A percentile compares a stretch with the other conserved stretches of the same genome.
These are phyloP conservation scores for Candidula unifasciata DNA, from an alignment of 2,888 invertebrate genomes.

Conservation along the genomic window DNA sequence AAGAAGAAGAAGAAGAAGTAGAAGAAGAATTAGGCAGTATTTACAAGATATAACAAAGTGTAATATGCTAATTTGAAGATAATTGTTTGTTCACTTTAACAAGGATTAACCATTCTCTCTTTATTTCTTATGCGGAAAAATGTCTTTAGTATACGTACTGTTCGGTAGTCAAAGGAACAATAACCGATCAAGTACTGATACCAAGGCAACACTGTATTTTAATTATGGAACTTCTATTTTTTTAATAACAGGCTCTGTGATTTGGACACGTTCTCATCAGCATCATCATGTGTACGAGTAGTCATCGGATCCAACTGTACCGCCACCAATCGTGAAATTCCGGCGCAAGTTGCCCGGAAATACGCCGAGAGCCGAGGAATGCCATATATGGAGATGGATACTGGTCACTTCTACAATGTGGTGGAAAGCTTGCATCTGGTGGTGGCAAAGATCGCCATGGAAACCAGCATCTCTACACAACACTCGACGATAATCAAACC, in stretches of 20 bases:
- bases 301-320: slow-evolving; percentile 40
- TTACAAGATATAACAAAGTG: too few species aligned
- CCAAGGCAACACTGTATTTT: too few species aligned
- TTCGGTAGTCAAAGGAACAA: too few species aligned
- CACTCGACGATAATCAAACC: slow-evolving; percentile 33
- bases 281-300: slow-evolving; percentile 22
- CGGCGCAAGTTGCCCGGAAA: slow-evolving; percentile 28
- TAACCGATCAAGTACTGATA: too few species aligned
- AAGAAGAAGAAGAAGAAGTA: too few species aligned
- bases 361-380: slow-evolving; percentile 44
- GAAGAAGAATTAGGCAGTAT: too few species aligned
- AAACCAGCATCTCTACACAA: slow-evolving; percentile 7
- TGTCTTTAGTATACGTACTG: too few species aligned
- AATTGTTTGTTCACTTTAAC: too few species aligned
- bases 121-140: too few species aligned
- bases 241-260: slow-evolving; percentile 37
- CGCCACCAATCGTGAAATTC: slow-evolving; percentile 5
- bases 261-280: slow-evolving; percentile 30
- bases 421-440: slow-evolving; percentile 39
- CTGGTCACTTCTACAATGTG: slow-evolving; percentile 35
- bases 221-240: too few species aligned
- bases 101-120: too few species aligned
- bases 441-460: slow-evolving; percentile 26
- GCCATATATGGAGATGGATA: slow-evolving; percentile 45
- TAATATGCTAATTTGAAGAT: too few species aligned